Evolutionary conservation across 2,797 vertebrate genomes (phyloP).

Genomic region (Danio albolineatus): DNA sequence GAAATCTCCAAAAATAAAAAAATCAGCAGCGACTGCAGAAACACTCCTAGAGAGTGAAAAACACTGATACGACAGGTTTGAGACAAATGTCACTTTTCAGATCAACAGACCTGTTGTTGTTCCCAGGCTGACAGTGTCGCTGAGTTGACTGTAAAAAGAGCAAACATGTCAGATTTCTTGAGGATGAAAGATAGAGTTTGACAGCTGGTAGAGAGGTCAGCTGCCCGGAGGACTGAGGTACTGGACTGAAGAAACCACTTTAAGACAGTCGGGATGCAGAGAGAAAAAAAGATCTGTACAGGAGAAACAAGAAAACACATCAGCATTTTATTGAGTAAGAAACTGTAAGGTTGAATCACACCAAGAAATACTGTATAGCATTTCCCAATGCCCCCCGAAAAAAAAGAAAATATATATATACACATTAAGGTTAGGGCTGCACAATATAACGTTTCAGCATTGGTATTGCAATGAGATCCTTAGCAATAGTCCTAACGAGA

Average conservation of each 20-base stretch:
- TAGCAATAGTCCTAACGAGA: no score
- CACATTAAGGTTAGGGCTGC: no score
- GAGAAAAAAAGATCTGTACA: background rate
- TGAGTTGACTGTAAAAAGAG: conserved; percentile 38
- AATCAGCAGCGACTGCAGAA: conserved; percentile 14
- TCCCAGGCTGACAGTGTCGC: conserved; percentile 19
- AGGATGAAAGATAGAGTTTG: conserved; percentile 10
- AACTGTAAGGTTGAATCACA: background rate
- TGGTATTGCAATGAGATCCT: no score
- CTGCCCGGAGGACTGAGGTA: conserved; percentile 14
- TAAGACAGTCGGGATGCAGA: conserved; percentile 20
- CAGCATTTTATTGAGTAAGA: background rate
- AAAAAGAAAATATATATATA: no score
- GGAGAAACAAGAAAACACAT: background rate
- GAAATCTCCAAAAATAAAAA: conserved; percentile 22
- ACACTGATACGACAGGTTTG: conserved; percentile 22
- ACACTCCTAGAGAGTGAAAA: background rate
- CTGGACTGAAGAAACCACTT: background rate
- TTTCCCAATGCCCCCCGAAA: no score
- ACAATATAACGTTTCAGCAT: no score
- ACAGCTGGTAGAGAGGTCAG: conserved; percentile 35
- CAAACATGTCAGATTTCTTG: conserved; percentile 15
- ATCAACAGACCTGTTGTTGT: conserved; percentile 36
- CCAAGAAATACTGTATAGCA: background rate
- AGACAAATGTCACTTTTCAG: conserved; percentile 29